Base-by-base conservation (phyloP, 2,113 vertebrate species). In the Phylloscopus trochilus region DNA sequence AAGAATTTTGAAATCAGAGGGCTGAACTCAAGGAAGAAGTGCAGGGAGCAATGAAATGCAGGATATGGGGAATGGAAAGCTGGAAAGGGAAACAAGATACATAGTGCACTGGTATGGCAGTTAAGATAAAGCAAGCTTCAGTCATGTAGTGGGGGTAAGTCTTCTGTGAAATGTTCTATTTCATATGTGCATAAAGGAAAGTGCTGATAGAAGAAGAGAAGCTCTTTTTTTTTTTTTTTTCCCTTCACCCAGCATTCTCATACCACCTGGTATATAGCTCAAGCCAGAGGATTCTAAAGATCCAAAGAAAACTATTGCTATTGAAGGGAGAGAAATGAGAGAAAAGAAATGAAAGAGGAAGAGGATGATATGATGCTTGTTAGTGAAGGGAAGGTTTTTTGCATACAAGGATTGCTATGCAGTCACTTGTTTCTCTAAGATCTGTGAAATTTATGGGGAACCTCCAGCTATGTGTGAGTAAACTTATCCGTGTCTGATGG, bases 351-450 rank as follows among this genome's bases (percentile, higher is more conserved):
- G 3, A 23, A 70, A 76, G 41, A 59, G 11, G 7, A 79, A 56
- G 13, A 27, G 24, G 20, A 37, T 73, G 3, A 73, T 49, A 24
- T 16, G 35, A 37, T 46, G 8, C 5, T 73, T 88, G 11, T 18
- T 63, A 33, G 20, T 59, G 46, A 58, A 58, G 10, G 19, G 16
- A 62, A 9, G 4, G 1, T 0, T 7, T 68, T 76, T 67, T 37
- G 4, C 6, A 4, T 55, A 43, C 16, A 44, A 47, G 9, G 12
- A 39, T 3, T 4, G 4, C 15, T 85, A 28, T 1, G 1, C 14
- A 52, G 8, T 68, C 0, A 46, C 43, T 93, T 82, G 0, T 64
- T 88, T 75, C 83, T 37, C n/a, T 33, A 77, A 62, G 7, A 49
- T 53, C 20, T 77, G 17, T 62, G 30, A 73, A 63, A 80, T 62